These are phyloP conservation scores for Platyura marginata DNA, from an alignment of 1,140 invertebrate species.

Conservation along the genomic window DNA sequence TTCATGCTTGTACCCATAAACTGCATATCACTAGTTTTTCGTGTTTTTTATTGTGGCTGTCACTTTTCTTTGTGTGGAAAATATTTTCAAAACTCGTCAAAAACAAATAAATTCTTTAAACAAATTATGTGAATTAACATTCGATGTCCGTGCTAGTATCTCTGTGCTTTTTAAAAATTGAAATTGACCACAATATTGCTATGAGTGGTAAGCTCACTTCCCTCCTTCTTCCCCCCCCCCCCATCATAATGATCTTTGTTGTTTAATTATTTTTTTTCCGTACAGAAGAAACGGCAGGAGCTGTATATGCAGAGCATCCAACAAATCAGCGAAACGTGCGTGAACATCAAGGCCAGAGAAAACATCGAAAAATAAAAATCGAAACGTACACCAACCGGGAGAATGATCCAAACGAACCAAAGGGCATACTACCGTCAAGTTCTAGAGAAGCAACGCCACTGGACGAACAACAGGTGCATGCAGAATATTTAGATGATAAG, in stretches of 20 bases:
- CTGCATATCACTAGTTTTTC: too few relatives aligned
- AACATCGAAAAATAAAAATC: constrained; percentile 38
- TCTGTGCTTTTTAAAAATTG: constrained; percentile 35
- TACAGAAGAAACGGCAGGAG: constrained; percentile 19
- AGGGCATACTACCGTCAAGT: constrained; percentile 23
- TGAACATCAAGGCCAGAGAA: constrained; percentile 34
- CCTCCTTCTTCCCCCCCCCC: background rate
- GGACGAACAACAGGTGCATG: constrained; percentile 14
- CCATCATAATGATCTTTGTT: background rate
- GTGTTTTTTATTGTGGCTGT: too few relatives aligned
- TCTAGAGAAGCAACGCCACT: constrained; percentile 24
- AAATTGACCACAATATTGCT: constrained; percentile 24
- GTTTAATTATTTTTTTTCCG: constrained; percentile 2
- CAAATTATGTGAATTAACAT: too few relatives aligned
- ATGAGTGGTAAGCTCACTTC: constrained; percentile 16
- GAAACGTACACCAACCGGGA: constrained; percentile 39
- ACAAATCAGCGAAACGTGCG: constrained; percentile 21
- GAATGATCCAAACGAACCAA: constrained; percentile 25
- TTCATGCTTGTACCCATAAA: too few relatives aligned
- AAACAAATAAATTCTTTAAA: too few relatives aligned
- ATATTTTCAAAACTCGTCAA: too few relatives aligned
- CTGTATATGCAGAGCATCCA: constrained; percentile 8
- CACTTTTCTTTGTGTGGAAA: too few relatives aligned
- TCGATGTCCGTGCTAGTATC: constrained; percentile 29
- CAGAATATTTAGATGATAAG: constrained; percentile 30